Evolutionary conservation across 1,140 invertebrate genomes (phyloP), one percentile per base, ranked within the genome.

Genomic region (Formica exsecta): DNA sequence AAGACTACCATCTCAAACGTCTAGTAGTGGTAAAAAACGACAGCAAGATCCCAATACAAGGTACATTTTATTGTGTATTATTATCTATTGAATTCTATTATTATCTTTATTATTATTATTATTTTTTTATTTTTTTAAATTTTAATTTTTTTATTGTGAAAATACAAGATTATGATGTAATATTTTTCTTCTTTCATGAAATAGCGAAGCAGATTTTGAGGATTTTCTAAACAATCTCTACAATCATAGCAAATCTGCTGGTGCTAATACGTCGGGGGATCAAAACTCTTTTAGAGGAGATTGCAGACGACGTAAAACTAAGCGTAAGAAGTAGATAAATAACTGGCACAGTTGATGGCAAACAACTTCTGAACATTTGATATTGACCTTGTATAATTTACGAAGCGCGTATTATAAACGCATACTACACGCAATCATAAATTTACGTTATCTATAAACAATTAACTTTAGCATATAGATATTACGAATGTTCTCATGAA

Each of bases 221-320:
- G 96, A 96, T 88, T 96, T 97, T 91, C 93, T 97, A 86, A 96
- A 96, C 90, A 96, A 96, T 93, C 92, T 97, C 59, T 96, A 96
- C 91, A 95, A 95, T 61, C 93, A 94, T 16, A 95, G 91, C 80
- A 95, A 95, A 89, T 86, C 94, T 71, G 93, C 93, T 59, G 88
- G 90, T 73, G 79, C 92, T 62, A 92, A 87, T 85, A 75, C 92
- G 80, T 85, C 92, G 44, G 92, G 86, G 6, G 92, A 94, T 83
- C 91, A 92, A 85, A 94, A 90, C 88, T 90, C 86, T 32, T 92
- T 94, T 48, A 94, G 93, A 86, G 90, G 92, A 62, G 94, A 95
- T 57, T 93, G 90, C 91, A 92, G 94, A 76, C 89, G 95, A 81
- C 95, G 95, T 76, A 95, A 95, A 94, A 88, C 93, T 44, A 95